Base-by-base conservation (phyloP, 2,888 invertebrate genomes). In the Tortrix viridana region DNA sequence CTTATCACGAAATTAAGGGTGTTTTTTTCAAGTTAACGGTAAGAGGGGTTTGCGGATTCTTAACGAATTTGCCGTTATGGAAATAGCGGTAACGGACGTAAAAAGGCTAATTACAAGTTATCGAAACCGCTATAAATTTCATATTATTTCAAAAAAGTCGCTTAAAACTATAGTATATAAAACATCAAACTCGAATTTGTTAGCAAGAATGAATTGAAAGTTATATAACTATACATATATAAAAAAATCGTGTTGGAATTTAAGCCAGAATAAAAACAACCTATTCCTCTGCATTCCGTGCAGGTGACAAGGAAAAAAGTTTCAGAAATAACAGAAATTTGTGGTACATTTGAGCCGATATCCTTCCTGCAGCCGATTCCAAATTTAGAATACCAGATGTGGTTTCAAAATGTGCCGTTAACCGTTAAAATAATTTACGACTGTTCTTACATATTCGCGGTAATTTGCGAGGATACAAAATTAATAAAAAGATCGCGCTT, bases 1-100 rank as follows among this genome's bases (percentile, higher is more conserved):
- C 68, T 68, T 68, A 68, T 69, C 69, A 67, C 58, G 38, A 60
- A 41, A 41, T 48, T 26, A 58, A 61, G 63, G 65, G 56, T 64
- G 59, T 53, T 65, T 68, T 66, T 61, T 48, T 50, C 59, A 55
- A 60, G 49, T 59, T 62, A 67, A 69, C 62, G 65, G 66, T 60
- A 26, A 61, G 49, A 56, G 47, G 56, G 26, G 26, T 23, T 43
- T 41, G 50, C 56, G 65, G 52, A 65, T 55, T 63, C 44, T 20
- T 44, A 50, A 46, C 38, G 61, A 57, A 57, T 56, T 38, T 16
- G 50, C 58, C 63, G 63, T 63, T 57, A 62, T 41, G 19, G 9
- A 44, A 37, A 61, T 43, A 37, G 54, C 49, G 18, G 16, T 53
- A 63, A 63, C 63, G 63, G 57, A 57, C 41, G n/a, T n/a, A 41